A percentile compares a stretch with the other conserved stretches of the same genome.
These are phyloP conservation scores for Botrylloides violaceus DNA, from an alignment of 23 tunicate species.

Conservation along the genomic window DNA sequence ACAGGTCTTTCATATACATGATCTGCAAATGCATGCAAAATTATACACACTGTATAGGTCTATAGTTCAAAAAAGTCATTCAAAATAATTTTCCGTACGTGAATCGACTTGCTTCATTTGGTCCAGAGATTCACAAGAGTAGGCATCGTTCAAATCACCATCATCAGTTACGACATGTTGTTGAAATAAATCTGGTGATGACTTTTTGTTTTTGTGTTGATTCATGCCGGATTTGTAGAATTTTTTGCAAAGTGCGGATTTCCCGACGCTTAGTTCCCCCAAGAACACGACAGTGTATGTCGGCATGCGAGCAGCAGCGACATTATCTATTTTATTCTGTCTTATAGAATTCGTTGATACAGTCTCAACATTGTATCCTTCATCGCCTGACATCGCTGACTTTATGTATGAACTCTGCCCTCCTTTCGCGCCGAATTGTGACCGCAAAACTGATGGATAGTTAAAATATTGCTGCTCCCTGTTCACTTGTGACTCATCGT, in stretches of 20 bases:
- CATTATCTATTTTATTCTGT: not conserved
- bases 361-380: constrained; percentile 14
- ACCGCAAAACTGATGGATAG: not conserved
- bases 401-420: not conserved
- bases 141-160: not conserved
- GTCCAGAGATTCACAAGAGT: not conserved
- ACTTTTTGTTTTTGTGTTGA: constrained; percentile 6
- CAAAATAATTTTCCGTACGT: not conserved
- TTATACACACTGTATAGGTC: too few relatives aligned
- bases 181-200: not conserved
- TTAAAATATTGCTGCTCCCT: not conserved
- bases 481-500: not conserved
- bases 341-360: constrained; percentile 2
- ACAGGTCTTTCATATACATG: constrained; percentile 74
- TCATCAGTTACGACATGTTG: not conserved
- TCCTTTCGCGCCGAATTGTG: not conserved
- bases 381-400: not conserved
- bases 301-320: not conserved
- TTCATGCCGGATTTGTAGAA: constrained; percentile 43
- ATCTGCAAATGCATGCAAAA: constrained; percentile 29
- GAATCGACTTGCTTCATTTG: not conserved
- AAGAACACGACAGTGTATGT: constrained; percentile 60
- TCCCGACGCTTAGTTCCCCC: constrained; percentile 94
- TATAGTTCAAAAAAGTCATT: too few relatives aligned
- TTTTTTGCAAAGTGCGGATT: constrained; percentile 85